phyloP scores from a whole-genome alignment of 2,888 invertebrate genomes.

The Eugnorisma glareosa region DNA sequence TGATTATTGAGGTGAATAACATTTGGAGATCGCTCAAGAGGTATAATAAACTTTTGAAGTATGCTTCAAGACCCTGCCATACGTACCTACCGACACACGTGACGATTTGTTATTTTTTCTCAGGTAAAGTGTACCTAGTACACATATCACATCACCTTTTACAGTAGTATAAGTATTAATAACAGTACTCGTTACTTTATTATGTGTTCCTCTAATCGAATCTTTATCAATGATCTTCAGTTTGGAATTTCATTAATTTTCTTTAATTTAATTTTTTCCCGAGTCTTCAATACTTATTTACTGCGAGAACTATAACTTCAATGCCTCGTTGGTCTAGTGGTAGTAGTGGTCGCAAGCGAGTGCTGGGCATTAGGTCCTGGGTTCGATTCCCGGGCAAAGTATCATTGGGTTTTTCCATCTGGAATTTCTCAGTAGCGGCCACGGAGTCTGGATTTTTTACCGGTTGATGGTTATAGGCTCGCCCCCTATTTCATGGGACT shows the following conservation, averaged over 20 bases:
- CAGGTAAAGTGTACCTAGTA: not conserved
- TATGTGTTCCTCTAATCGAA: not conserved
- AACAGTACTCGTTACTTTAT: not conserved
- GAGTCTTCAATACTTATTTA: not conserved
- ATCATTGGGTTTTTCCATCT: too few species aligned
- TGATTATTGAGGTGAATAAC: conserved; percentile 54
- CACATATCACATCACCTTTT: not conserved
- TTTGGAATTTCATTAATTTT: not conserved
- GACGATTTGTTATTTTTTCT: conserved; percentile 9
- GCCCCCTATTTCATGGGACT: too few species aligned
- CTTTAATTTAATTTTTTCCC: not conserved
- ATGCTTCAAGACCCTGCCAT: not conserved
- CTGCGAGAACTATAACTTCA: not conserved
- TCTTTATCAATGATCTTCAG: not conserved
- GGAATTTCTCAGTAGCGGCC: too few species aligned
- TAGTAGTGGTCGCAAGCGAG: too few species aligned
- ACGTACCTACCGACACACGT: not conserved
- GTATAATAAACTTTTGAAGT: conserved; percentile 38
- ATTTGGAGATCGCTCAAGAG: conserved; percentile 34
- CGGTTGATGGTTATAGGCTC: too few species aligned
- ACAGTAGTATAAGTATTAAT: not conserved
- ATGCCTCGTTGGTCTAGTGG: too few species aligned
- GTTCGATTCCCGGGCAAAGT: too few species aligned
- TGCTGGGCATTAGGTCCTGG: too few species aligned
- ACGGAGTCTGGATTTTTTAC: too few species aligned